Evolutionary conservation across 2,888 invertebrate species (phyloP).

Genomic region (Hirtodrosophila histrioides): DNA sequence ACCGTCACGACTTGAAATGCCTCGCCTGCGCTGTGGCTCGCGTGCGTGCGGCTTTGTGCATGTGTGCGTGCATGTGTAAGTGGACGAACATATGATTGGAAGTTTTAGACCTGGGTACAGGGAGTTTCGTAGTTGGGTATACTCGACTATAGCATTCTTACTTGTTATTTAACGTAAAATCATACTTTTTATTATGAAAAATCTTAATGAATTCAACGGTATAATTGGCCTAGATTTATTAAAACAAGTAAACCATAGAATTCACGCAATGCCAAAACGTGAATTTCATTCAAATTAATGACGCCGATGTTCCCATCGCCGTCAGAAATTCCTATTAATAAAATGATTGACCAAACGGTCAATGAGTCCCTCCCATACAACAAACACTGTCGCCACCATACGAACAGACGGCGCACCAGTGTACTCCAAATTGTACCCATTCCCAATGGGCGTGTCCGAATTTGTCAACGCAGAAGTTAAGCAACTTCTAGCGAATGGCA

Average conservation of each 20-base stretch:
- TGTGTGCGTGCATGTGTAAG: too few species aligned
- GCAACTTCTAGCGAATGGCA: constrained; percentile 1
- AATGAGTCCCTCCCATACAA: constrained; percentile 8
- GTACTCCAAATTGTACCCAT: constrained; percentile 17
- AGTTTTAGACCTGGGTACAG: too few species aligned
- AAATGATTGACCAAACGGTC: constrained; percentile 3
- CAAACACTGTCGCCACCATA: not conserved
- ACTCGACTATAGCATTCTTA: too few species aligned
- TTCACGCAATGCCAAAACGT: constrained; percentile 7
- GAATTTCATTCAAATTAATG: constrained; percentile 2
- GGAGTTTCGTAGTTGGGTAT: too few species aligned
- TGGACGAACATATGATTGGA: too few species aligned
- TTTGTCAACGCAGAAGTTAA: constrained; percentile 19
- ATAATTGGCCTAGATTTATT: constrained; percentile 19
- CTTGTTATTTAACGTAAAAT: constrained; percentile 1
- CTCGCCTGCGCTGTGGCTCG: too few species aligned
- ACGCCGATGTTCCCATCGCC: constrained; percentile 1
- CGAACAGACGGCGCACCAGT: constrained; percentile 12
- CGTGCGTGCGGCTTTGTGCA: too few species aligned
- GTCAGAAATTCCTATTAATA: constrained; percentile 4
- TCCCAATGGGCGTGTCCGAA: constrained; percentile 10
- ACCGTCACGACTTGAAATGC: too few species aligned
- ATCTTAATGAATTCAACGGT: constrained; percentile 9
- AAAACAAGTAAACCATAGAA: constrained; percentile 3
- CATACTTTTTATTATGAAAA: constrained; percentile 10